Base-by-base conservation (phyloP, 2,888 invertebrate genomes). In the Pocota personata region DNA sequence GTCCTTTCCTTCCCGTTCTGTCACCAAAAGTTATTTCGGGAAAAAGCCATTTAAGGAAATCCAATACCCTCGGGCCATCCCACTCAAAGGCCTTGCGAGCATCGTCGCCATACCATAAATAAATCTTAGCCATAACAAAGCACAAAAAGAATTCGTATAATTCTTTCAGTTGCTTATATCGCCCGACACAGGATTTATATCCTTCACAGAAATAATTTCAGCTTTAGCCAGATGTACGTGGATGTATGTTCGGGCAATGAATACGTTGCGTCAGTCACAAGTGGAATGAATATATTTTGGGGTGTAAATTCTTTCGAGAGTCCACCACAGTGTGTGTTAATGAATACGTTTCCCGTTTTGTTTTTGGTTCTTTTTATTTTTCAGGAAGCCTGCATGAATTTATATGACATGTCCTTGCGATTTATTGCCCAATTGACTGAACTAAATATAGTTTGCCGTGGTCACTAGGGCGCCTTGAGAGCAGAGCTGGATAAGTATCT, bases 91-190 rank as follows among this genome's bases (percentile, higher is more conserved):
- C 2, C 21, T 40, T 7, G 19, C 16, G 14, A 27, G 16, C 35
- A 46, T 48, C 62, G 75, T 46, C 37, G 16, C 27, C 16, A 48
- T 46, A 52, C 43, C 62, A 67, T 52, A 62, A 64, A 82, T 69
- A 82, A 69, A 64, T 82, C 57, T 57, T 57, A 12, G 16, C 57
- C 60, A 46, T 72, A 72, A 67, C 77, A 71, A 72, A 69, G 58
- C 48, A 58, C 46, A 72, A 66, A 77, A 32, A 35, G 64, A 58
- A 50, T 55, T 64, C 64, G 40, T 43, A 71, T 82, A 64, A 82
- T 77, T 71, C 77, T 76, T 72, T 52, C 52, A 71, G 46, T 76
- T 71, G 76, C 82, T 76, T 69, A 69, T 76, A 82, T 82, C 57
- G 62, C 37, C 46, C 48, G 48, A 12, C n/a, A n/a, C 19, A 72